These are phyloP conservation scores for Laupala kohalensis DNA, from an alignment of 1,140 invertebrate genomes.

Conservation along the genomic window DNA sequence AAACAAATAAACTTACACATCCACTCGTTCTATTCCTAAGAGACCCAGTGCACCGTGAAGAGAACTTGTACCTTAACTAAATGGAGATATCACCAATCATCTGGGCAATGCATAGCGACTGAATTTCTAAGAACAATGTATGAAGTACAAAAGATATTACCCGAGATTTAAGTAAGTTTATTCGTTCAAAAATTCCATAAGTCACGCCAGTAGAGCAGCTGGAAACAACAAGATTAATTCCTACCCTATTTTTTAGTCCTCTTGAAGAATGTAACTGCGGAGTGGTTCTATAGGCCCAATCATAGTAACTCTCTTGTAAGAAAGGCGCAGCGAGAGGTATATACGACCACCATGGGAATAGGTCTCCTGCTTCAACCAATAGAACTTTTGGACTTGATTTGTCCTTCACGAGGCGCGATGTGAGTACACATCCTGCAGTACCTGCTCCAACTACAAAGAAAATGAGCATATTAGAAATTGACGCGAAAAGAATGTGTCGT, in stretches of 20 bases:
- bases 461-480: neutral
- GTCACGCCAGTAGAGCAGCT: neutral
- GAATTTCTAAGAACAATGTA: no score
- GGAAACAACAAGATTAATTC: neutral
- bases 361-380: constrained; percentile 55
- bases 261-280: constrained; percentile 48
- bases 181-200: neutral
- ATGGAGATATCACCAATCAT: no score
- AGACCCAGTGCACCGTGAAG: no score
- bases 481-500: no score
- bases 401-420: constrained; percentile 35
- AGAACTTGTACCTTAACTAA: no score
- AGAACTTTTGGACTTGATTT: constrained; percentile 42
- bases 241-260: constrained; percentile 43
- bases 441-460: constrained; percentile 55
- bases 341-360: constrained; percentile 43
- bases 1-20: no score
- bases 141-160: no score
- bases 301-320: constrained; percentile 44
- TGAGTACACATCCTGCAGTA: constrained; percentile 64
- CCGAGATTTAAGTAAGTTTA: no score
- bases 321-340: constrained; percentile 49
- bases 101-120: no score
- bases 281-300: constrained; percentile 48
- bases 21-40: no score